Conservation (phyloP, 2,888 invertebrate genomes). For the Quadroppia sp. region DNA sequence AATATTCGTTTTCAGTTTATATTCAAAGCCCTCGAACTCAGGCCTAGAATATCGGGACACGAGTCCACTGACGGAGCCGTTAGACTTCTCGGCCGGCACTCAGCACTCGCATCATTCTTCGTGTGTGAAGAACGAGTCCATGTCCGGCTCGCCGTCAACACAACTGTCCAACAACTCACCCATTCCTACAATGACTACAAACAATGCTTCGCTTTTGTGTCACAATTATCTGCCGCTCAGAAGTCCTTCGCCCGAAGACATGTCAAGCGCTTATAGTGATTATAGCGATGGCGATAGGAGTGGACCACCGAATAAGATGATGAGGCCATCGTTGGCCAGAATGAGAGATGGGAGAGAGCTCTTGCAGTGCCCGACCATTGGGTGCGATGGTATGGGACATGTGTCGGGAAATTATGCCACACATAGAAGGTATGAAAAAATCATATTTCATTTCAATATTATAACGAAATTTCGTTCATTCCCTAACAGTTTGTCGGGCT, state of each 20-base stretch:
- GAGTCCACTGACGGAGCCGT: slow-evolving; percentile 23
- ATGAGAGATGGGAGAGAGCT: slow-evolving; percentile 23
- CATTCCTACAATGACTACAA: neutral
- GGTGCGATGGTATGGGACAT: slow-evolving; percentile 53
- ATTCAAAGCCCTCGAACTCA: slow-evolving; percentile 17
- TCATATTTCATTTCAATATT: neutral
- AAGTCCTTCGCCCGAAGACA: slow-evolving; percentile 6
- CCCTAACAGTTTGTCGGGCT: slow-evolving; percentile 52
- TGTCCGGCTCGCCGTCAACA: neutral
- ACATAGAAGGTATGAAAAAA: slow-evolving; percentile 50
- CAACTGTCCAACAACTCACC: slow-evolving; percentile 8
- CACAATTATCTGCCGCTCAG: slow-evolving; percentile 8
- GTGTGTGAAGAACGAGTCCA: slow-evolving; percentile 16
- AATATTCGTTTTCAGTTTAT: neutral
- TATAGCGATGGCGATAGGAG: slow-evolving; percentile 15
- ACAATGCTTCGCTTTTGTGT: neutral
- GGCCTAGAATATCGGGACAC: neutral
- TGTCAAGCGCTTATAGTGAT: slow-evolving; percentile 19
- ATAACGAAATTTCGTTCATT: neutral
- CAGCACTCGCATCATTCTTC: slow-evolving; percentile 1
- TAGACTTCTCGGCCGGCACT: slow-evolving; percentile 29
- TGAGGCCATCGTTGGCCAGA: neutral
- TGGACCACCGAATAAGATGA: slow-evolving; percentile 8
- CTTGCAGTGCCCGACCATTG: slow-evolving; percentile 66
- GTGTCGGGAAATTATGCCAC: slow-evolving; percentile 54